These are phyloP conservation scores for Calliopum simillimum DNA, from an alignment of 2,888 invertebrate species.

Conservation along the genomic window DNA sequence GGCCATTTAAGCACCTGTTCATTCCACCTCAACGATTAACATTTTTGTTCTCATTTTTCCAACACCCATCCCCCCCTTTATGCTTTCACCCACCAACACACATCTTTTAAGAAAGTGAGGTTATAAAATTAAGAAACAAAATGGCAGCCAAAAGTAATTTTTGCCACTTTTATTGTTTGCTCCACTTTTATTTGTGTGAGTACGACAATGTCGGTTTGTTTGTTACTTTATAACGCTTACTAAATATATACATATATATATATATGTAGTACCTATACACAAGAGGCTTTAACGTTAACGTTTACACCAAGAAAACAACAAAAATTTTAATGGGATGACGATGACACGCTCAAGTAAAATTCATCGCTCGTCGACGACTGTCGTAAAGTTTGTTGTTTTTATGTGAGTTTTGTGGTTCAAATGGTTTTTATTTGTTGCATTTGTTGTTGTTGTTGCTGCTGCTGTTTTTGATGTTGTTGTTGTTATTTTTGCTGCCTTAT, in stretches of 20 bases:
- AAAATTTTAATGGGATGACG: background rate
- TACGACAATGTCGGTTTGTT: background rate
- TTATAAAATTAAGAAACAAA: conserved; percentile 34
- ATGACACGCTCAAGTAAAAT: background rate
- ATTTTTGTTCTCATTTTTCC: too few species aligned
- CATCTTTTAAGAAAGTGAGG: background rate
- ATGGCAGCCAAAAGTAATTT: conserved; percentile 30
- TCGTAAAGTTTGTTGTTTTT: conserved; percentile 39
- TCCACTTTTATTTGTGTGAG: conserved; percentile 28
- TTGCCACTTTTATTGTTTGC: conserved; percentile 33
- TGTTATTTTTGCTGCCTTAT: background rate
- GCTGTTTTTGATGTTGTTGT: conserved; percentile 26
- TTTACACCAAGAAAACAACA: too few species aligned
- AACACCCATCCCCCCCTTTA: too few species aligned
- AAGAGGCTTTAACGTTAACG: too few species aligned
- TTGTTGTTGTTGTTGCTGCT: conserved; percentile 29
- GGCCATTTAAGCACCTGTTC: too few species aligned
- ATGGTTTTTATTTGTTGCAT: conserved; percentile 45
- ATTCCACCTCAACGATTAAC: too few species aligned
- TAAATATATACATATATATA: too few species aligned
- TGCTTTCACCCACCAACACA: too few species aligned
- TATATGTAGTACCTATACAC: too few species aligned
- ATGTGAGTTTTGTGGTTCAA: conserved; percentile 28
- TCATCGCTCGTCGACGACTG: background rate
- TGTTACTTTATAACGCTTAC: background rate